Conservation (phyloP, 2,888 invertebrate genomes). For the Synanthedon formicaeformis region DNA sequence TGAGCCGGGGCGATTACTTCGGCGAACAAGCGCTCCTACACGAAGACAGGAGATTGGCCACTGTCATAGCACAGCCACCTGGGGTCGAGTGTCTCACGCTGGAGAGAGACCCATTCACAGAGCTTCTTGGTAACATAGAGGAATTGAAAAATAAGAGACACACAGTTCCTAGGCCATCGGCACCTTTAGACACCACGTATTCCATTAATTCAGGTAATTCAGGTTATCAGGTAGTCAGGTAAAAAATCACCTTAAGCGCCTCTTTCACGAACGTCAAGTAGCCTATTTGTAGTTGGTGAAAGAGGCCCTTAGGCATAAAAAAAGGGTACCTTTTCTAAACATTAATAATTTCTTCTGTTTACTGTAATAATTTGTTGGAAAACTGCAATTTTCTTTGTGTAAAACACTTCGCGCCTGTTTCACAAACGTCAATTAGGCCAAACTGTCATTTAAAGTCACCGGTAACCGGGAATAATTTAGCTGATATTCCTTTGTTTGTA, state of each 20-base stretch:
- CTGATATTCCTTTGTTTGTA: too few species aligned
- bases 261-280: too few species aligned
- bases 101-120: slow-evolving; percentile 86
- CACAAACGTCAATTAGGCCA: too few species aligned
- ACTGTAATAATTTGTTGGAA: neutral
- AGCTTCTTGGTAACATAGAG: slow-evolving; percentile 84
- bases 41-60: slow-evolving; percentile 89
- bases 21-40: slow-evolving; percentile 89
- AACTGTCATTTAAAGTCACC: too few species aligned
- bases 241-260: too few species aligned
- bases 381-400: neutral
- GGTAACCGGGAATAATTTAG: too few species aligned
- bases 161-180: slow-evolving; percentile 40
- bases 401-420: too few species aligned
- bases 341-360: too few species aligned
- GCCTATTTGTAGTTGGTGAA: too few species aligned
- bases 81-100: slow-evolving; percentile 89
- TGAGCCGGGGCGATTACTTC: slow-evolving; percentile 86
- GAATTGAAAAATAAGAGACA: slow-evolving; percentile 66
- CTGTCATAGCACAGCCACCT: slow-evolving; percentile 87
- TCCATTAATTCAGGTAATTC: slow-evolving; percentile 16
- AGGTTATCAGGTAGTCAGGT: too few species aligned
- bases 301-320: too few species aligned
- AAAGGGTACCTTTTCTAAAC: too few species aligned
- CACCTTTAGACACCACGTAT: slow-evolving; percentile 39